Base-by-base conservation (phyloP, 2,888 invertebrate species). In the Nezara viridula region DNA sequence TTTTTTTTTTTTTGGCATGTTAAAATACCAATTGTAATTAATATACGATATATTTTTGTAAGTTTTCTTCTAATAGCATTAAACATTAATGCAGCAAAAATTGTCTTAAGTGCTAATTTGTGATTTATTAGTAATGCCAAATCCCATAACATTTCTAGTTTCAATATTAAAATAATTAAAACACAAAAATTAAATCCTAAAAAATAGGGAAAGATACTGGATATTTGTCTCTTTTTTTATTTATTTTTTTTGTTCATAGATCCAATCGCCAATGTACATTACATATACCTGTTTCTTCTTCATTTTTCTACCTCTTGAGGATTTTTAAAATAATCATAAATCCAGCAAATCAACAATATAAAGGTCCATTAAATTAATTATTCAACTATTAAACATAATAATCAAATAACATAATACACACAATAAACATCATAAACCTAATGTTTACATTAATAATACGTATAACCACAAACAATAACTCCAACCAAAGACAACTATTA, bases 391-490 rank as follows among this genome's bases (percentile, higher is more conserved):
- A 73, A 73, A 73, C 66, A 73, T 37, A 37, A 16, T 32, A 73
- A 21, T 73, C 32, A 37, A 73, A 73, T 73, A 73, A 73, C 66
- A 37, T 37, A 73, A 73, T 73, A 73, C 32, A 73, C 32, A 37
- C 66, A 73, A 32, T 73, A 73, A 73, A 73, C 66, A 73, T 73
- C 37, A 37, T 73, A 73, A 37, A 73, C 2, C 66, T 60, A 60
- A 27, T 37, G 32, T 37, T 73, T 73, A 27, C 16, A 73, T 37
- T 21, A 73, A 19, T 32, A 73, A 73, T 73, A 73, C 32, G 21
- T 32, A 73, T 37, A 37, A 73, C 27, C 60, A 27, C 66, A 73
- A 73, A 73, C 32, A 73, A 73, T 73, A 73, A 73, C 37, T 73
- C 66, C 66, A 73, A 73, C 66, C 66, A 73, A 73, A 73, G 66